phyloP scores from a whole-genome alignment of 2,113 vertebrate genomes.

The Lampris megalopsis region DNA sequence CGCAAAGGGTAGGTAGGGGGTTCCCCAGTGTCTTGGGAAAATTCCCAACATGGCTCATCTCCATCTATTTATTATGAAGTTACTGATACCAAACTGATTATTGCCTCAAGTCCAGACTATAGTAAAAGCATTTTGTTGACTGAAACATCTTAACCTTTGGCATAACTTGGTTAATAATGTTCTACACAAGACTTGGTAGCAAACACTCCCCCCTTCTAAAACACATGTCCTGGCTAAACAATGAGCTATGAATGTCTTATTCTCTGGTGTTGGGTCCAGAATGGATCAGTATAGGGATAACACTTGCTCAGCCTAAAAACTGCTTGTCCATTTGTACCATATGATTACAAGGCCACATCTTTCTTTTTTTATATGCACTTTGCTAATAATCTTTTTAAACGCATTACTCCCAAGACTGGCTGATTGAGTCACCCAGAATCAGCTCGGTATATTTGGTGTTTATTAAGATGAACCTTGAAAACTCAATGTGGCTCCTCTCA shows the following conservation, averaged over 20 bases:
- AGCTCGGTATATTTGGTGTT: neutral
- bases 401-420: conserved; percentile 29
- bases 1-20: no score
- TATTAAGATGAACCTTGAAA: neutral
- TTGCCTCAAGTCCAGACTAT: neutral
- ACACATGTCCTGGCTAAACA: neutral
- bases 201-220: no score
- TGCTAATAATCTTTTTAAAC: conserved; percentile 40
- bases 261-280: neutral
- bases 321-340: neutral
- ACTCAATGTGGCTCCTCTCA: neutral
- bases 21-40: no score
- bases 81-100: no score
- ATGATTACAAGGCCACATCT: conserved; percentile 6
- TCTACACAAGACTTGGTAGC: no score
- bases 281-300: neutral
- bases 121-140: neutral
- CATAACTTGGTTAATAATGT: no score
- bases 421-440: neutral
- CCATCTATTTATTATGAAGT: no score
- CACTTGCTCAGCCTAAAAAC: neutral
- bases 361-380: neutral
- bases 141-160: neutral
- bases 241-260: neutral
- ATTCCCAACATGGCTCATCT: no score